Base-by-base conservation (phyloP, 1,140 invertebrate genomes). In the Hyphantria cunea region DNA sequence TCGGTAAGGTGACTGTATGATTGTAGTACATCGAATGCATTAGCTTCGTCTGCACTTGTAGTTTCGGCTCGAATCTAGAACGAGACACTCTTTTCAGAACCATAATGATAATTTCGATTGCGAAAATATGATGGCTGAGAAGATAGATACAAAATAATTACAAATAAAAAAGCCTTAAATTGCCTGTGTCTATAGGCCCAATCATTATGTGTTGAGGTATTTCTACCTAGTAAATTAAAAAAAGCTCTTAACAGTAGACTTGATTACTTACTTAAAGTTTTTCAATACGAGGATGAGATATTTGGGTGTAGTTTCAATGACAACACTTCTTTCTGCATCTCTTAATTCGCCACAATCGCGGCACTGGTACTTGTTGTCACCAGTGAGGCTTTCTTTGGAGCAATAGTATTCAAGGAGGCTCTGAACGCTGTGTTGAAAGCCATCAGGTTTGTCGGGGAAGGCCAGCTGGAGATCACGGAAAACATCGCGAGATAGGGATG, bases 341-440 rank as follows among this genome's bases (percentile, higher is more conserved):
- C 94, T 94, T 0, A 97, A 88, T 10, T 92, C 92, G 8, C 92
- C 92, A 81, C 96, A 98, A 25, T 93, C 93, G 65, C 94, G 94
- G 90, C 96, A 98, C 62, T 94, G 92, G 80, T 97, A 97, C 70
- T 95, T 93, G 80, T 97, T 97, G 48, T 97, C 95, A 0, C 94
- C 96, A 8, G 84, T 80, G 5, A 98, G 82, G 49, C 93, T 94
- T 75, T 98, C 96, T 0, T 95, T 93, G 7, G 94, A 92, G 51
- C 96, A 93, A 80, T 96, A 97, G 74, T 93, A 95, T 44, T 96
- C 94, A 4, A 97, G 88, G 0, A 97, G 88, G 59, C 94, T 93
- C 74, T 96, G 94, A 6, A 96, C 93, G 8, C 92, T 93, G 51
- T 94, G 92, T 44, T 90, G 82, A 51, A 89, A 87, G 63, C 89